Evolutionary conservation across 1,140 invertebrate genomes (phyloP), one percentile per base, ranked within the genome.

Genomic region (Reticulitermes speratus): DNA sequence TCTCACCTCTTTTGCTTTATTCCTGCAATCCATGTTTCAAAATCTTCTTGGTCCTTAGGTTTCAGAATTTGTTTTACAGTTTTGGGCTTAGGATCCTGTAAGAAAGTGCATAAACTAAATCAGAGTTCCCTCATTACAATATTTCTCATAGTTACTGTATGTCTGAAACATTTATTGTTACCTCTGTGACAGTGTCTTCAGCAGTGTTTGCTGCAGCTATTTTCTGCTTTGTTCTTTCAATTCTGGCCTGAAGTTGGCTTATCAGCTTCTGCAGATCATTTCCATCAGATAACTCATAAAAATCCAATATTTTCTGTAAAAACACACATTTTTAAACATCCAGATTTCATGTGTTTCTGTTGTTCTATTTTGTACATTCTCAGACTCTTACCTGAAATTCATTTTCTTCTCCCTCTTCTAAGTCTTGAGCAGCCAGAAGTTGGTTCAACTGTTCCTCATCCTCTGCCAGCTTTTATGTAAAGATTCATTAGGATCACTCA

Each of bases 381-480:
- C 44, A 25, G 45, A 85, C n/a, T 89, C 88, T 89, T 90, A 95
- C 94, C 88, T 95, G 93, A 88, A 95, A 94, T 90, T 96, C 95
- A 87, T 96, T 94, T 8, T 94, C 94, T 88, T 97, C 95, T 14
- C 95, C 96, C 90, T 96, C 96, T 88, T 96, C 94, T 85, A 96
- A 90, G 89, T 97, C 96, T 92, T 96, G 95, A 87, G 98, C 92
- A 84, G 95, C 93, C 85, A 96, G 90, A 44, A 98, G 91, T 87
- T 97, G 94, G 89, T 95, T 95, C 32, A 98, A 90, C 89, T 96
- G 95, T 88, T 98, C 96, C 90, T 98, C 97, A 90, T 98, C 97
- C 91, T 97, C 96, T 55, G 95, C 94, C 25, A 98, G 90, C 93
- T 95, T n/a, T 88, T 30, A 69, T n/a, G 59, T 90, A 52, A 52